A percentile compares a stretch with the other conserved stretches of the same genome.
Evolutionary conservation across 2,113 vertebrate species (phyloP).

Genomic region (Gymnocephalus cernua): DNA sequence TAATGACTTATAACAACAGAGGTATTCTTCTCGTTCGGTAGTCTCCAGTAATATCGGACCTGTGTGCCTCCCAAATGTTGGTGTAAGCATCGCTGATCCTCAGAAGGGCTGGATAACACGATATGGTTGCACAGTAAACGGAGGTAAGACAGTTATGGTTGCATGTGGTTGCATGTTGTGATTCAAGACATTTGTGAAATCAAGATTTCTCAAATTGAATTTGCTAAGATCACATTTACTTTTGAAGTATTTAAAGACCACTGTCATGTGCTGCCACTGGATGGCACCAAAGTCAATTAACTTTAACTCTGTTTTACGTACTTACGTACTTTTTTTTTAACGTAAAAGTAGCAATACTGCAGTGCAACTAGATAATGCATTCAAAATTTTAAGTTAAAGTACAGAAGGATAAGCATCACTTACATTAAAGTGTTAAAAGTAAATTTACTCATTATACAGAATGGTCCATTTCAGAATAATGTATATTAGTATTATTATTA

Average conservation of each 20-base stretch:
- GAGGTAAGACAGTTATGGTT: constrained; percentile 36
- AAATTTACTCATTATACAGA: background rate
- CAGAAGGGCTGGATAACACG: constrained; percentile 60
- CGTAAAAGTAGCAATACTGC: background rate
- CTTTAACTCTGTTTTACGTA: background rate
- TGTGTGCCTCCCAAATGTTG: constrained; percentile 73
- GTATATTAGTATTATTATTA: background rate
- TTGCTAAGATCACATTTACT: background rate
- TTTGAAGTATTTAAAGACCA: background rate
- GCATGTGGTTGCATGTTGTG: background rate
- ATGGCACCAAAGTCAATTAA: constrained; percentile 7
- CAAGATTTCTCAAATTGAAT: background rate
- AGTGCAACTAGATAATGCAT: background rate
- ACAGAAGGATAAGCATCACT: too few relatives aligned
- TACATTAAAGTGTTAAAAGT: background rate
- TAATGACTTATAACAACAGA: background rate
- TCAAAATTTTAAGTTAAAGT: background rate
- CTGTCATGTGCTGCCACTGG: constrained; percentile 24
- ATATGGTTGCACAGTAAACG: constrained; percentile 24
- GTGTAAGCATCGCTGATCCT: constrained; percentile 44
- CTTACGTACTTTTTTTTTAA: background rate
- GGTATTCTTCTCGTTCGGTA: background rate
- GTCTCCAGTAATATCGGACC: constrained; percentile 51
- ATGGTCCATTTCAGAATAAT: background rate
- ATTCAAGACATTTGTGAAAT: background rate